A percentile compares a stretch with the other conserved stretches of the same genome.
Evolutionary conservation across 2,888 invertebrate species (phyloP).

Genomic region (Ophion obscuratus): DNA sequence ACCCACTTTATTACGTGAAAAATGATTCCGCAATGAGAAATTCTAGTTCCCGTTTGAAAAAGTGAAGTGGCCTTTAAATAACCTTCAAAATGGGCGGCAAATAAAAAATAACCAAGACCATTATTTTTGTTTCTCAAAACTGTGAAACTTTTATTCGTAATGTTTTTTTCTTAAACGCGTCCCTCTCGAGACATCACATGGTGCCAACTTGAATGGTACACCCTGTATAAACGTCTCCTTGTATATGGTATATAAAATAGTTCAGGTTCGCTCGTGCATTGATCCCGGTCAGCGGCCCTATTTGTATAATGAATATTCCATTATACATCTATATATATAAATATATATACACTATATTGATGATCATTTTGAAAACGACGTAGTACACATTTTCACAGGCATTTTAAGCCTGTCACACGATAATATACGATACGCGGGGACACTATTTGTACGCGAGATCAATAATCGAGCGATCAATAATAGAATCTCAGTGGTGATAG

Average conservation of each 20-base stretch:
- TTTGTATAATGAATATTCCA: slow-evolving; percentile 66
- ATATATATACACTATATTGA: slow-evolving; percentile 48
- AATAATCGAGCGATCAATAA: slow-evolving; percentile 19
- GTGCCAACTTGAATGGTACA: not conserved
- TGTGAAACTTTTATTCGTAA: not conserved
- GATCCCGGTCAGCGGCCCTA: slow-evolving; percentile 50
- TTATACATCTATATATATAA: slow-evolving; percentile 41
- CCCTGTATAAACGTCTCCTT: slow-evolving; percentile 27
- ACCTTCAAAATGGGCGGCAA: not conserved
- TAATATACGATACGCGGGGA: slow-evolving; percentile 19
- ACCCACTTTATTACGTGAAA: not conserved
- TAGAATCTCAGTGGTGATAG: slow-evolving; percentile 12
- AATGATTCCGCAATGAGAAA: not conserved
- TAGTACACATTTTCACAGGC: slow-evolving; percentile 43
- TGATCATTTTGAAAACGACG: slow-evolving; percentile 45
- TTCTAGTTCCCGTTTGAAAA: not conserved
- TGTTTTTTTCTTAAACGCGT: not conserved
- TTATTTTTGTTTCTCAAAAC: not conserved
- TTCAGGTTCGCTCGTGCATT: slow-evolving; percentile 49
- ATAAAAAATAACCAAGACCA: not conserved
- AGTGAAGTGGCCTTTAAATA: not conserved
- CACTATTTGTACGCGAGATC: slow-evolving; percentile 35
- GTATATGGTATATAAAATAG: slow-evolving; percentile 64
- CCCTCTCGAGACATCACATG: not conserved
- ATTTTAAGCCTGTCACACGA: slow-evolving; percentile 8